Evolutionary conservation across 2,888 invertebrate species (phyloP).

Genomic region (Cheilosia variabilis): DNA sequence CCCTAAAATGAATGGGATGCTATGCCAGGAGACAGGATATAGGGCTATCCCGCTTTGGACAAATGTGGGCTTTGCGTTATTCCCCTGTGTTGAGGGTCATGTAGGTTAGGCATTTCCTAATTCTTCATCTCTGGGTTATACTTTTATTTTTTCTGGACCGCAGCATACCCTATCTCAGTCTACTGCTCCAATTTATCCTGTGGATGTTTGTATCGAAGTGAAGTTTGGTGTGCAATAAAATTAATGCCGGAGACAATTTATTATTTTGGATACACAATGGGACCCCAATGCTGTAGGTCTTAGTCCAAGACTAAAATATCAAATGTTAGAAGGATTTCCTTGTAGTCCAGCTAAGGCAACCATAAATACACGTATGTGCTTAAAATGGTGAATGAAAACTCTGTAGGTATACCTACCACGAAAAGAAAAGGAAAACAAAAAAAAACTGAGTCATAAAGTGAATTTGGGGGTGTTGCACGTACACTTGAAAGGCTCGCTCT

Average conservation of each 20-base stretch:
- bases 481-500: conserved; percentile 46
- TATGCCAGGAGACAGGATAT: not conserved
- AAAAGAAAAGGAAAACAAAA: conserved; percentile 32
- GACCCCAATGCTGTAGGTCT: not conserved
- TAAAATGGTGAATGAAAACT: conserved; percentile 23
- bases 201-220: conserved; percentile 34
- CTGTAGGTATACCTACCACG: not conserved
- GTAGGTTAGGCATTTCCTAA: conserved; percentile 19
- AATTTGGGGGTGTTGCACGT: conserved; percentile 25
- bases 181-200: not conserved
- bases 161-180: not conserved
- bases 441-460: conserved; percentile 56
- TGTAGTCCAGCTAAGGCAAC: conserved; percentile 49
- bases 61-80: conserved; percentile 34
- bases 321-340: conserved; percentile 47
- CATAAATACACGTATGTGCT: conserved; percentile 43
- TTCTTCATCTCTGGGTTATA: conserved; percentile 27
- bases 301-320: not conserved
- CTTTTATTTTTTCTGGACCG: conserved; percentile 26
- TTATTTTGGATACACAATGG: conserved; percentile 58
- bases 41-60: conserved; percentile 21
- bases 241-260: conserved; percentile 64
- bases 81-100: not conserved
- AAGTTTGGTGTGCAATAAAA: conserved; percentile 59
- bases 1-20: conserved; percentile 41